Base-by-base conservation (phyloP, 2,888 invertebrate species). In the Empis livida region DNA sequence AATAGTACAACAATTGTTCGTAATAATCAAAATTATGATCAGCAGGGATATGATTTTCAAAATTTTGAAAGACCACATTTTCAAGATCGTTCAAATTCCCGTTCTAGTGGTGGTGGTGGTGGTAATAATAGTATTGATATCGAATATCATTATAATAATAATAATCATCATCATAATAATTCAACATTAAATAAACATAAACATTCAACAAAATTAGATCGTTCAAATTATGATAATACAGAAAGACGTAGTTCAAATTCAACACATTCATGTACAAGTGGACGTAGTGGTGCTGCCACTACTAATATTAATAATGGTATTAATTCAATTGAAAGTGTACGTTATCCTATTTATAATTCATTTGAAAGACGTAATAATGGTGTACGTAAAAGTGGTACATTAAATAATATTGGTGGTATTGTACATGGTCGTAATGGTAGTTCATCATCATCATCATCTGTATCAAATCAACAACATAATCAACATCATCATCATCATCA, bases 61-160 rank as follows among this genome's bases (percentile, higher is more conserved):
- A 74, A 74, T 52, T 75, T 76, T 53, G 82, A 83, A 54, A 71
- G 81, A 35, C 78, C 79, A 3, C 71, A 73, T 48, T 73, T 74
- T 51, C 50, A 51, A 40, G 43, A 38, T 41, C 42, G 46, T 27
- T 37, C 39, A 16, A 45, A 51, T 44, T 37, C 45, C 11, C 46
- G 50, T 10, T 43, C 49, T 10, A 49, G 14, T 1, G 57, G 56
- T 10, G 56, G 54, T 40, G 50, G 50, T 4, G 49, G 49, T 39
- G 47, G 45, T 30, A 39, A 38, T 11, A 46, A 49, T 45, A 23
- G 16, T 45, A 11, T 39, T 42, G 35, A 16, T 49, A 10, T 49
- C 45, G 16, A 35, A 32, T 35, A 43, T 37, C 17, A 32, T 23
- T 15, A 2, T 4, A 27, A 27, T 37, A 27, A 27, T 37, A 37